Evolutionary conservation across 2,797 vertebrate genomes (phyloP), one percentile per base, ranked within the genome.

Genomic region (Eulemur coronatus): DNA sequence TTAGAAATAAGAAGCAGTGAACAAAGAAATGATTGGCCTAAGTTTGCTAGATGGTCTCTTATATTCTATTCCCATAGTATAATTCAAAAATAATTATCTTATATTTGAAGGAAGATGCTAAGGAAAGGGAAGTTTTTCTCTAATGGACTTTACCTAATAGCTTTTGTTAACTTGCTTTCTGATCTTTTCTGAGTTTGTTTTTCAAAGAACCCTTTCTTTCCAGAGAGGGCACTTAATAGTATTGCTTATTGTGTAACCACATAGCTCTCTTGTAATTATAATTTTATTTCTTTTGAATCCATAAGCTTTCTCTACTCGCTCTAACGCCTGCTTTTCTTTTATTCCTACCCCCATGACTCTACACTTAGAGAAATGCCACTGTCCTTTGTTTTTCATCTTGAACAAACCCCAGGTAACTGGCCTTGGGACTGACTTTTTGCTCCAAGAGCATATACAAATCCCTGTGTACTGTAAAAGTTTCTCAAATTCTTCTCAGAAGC

Each of bases 371-470:
- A 97, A 98, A 97, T 84, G 92, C 95, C 85, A 69, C 61, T 92
- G 7, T 94, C 92, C 97, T 97, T 97, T 97, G 89, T 98, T 98
- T 93, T 96, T 97, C n/a, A 0, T 88, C 43, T 79, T 94, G 87
- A 90, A 70, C 10, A 48, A 92, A 95, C 88, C 97, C 76, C 91
- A 67, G 87, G 95, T 95, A 95, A 93, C 76, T 70, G 75, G 72
- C 55, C 18, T 69, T 59, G 70, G 80, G 41, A 94, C 91, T 33
- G 41, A 61, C 80, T 79, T 97, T 96, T 96, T 86, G 50, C 65
- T 70, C 69, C 84, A 11, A 82, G 55, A 57, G 3, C 79, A 84
- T 84, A 95, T 76, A 81, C 38, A 80, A 87, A 94, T 97, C 97
- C 55, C 78, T 93, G 10, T 76, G 78, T n/a, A 48, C 50, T 73